phyloP scores from a whole-genome alignment of 2,113 vertebrate species.

The Clarias gariepinus region DNA sequence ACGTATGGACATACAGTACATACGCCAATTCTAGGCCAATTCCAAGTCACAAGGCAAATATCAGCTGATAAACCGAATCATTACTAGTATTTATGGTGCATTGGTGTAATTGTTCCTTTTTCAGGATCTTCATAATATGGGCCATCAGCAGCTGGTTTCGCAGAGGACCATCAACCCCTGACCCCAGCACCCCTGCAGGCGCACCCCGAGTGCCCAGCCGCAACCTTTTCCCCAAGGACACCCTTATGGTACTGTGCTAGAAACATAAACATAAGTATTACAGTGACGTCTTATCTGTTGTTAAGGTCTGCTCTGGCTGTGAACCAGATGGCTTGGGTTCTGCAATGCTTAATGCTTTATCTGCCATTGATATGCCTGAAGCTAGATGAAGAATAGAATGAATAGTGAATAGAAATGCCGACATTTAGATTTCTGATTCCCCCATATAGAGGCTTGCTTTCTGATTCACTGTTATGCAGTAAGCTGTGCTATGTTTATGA shows the following conservation, averaged over 20 bases:
- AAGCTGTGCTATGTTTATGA: neutral
- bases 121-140: slow-evolving; percentile 96
- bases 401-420: neutral
- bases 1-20: too few species aligned
- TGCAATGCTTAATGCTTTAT: neutral
- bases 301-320: neutral
- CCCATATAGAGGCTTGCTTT: neutral
- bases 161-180: slow-evolving; percentile 85
- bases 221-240: slow-evolving; percentile 94
- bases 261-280: neutral
- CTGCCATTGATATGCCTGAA: neutral
- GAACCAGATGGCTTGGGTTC: neutral
- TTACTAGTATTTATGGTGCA: neutral
- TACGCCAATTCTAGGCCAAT: too few species aligned
- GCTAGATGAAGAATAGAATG: too few species aligned
- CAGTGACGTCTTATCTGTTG: neutral
- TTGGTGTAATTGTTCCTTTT: neutral
- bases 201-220: slow-evolving; percentile 84
- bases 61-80: too few species aligned
- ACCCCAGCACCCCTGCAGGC: slow-evolving; percentile 79
- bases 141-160: slow-evolving; percentile 97
- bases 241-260: slow-evolving; percentile 82
- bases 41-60: too few species aligned
- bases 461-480: neutral
- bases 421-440: neutral